Base-by-base conservation (phyloP, 2,888 invertebrate species). In the Cremastinae sp. region DNA sequence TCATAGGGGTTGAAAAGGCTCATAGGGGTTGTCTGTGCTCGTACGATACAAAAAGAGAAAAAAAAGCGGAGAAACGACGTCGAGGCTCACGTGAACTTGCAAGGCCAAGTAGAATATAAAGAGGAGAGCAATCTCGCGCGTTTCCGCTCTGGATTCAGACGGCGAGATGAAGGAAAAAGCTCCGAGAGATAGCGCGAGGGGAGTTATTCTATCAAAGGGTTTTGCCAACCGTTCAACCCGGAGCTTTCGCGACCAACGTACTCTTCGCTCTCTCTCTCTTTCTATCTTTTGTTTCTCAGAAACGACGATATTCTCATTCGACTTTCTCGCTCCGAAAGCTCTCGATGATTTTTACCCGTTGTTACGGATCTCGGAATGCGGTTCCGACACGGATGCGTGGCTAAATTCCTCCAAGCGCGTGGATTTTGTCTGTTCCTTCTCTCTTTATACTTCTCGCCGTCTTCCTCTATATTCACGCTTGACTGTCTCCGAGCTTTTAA, bases 201-300 rank as follows among this genome's bases (percentile, higher is more conserved):
- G 41, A 76, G 69, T 70, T 59, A 70, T 77, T 73, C 69, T 64
- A 65, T 77, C 69, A 77, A 77, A 77, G 76, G 76, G 76, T 77
- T 73, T 77, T 59, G 58, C 59, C 64, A 69, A 59, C 41, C 69
- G 39, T 62, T 70, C 62, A 61, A 37, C 61, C 14, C 70, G 55
- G 5, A 49, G 16, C 68, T 47, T 18, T 28, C 28, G 43, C 22
- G 58, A 39, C 12, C 10, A 59, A n/a, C 51, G 35, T 14, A 9
- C 59, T 59, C 59, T 35, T 7, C 7, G 20, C 37, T 39, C 8
- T 55, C 35, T 47, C 49, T 14, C 12, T 51, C 61, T 61, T 68
- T 72, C 75, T 47, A 70, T 56, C 45, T 62, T 56, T 66, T 68
- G 39, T 10, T 18, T 35, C 59, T 49, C 69, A 39, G 43, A 22